phyloP scores from a whole-genome alignment of 2,888 invertebrate genomes.

The Tenthredo livida region DNA sequence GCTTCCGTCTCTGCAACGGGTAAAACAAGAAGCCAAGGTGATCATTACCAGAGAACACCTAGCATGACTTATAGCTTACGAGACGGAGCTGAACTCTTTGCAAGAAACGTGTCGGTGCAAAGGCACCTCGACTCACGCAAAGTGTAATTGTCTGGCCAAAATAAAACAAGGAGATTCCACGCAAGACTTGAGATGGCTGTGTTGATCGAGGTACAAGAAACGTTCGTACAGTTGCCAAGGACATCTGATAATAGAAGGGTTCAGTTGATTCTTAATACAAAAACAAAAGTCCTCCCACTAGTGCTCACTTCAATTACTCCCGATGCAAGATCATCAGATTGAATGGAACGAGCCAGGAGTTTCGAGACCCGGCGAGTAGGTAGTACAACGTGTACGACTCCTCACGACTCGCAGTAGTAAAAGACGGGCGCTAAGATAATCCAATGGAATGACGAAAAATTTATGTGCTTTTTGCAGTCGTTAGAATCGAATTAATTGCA shows the following conservation, averaged over 20 bases:
- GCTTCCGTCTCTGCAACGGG: conserved; percentile 60
- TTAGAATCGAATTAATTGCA: conserved; percentile 65
- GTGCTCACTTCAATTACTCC: conserved; percentile 38
- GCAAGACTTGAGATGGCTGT: conserved; percentile 19
- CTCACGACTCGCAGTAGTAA: conserved; percentile 29
- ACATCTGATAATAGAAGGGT: conserved; percentile 35
- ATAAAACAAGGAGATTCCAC: conserved; percentile 35
- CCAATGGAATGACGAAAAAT: conserved; percentile 51
- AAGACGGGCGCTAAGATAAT: conserved; percentile 51
- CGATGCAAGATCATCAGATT: conserved; percentile 46
- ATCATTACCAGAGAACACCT: conserved; percentile 73
- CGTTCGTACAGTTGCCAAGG: conserved; percentile 36
- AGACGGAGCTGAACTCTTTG: conserved; percentile 51
- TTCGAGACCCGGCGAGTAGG: background rate
- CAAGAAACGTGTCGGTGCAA: conserved; percentile 48
- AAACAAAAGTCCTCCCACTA: conserved; percentile 23
- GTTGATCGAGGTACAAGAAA: conserved; percentile 38
- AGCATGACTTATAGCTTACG: conserved; percentile 72
- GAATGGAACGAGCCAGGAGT: conserved; percentile 32
- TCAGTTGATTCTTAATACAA: conserved; percentile 35
- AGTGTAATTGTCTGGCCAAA: conserved; percentile 60
- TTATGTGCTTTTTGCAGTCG: conserved; percentile 54
- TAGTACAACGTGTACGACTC: conserved; percentile 36
- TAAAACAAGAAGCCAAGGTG: conserved; percentile 72
- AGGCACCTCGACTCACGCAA: conserved; percentile 63